Evolutionary conservation across 2,888 invertebrate genomes (phyloP).

Genomic region (Rhopalosiphum nymphaeae): DNA sequence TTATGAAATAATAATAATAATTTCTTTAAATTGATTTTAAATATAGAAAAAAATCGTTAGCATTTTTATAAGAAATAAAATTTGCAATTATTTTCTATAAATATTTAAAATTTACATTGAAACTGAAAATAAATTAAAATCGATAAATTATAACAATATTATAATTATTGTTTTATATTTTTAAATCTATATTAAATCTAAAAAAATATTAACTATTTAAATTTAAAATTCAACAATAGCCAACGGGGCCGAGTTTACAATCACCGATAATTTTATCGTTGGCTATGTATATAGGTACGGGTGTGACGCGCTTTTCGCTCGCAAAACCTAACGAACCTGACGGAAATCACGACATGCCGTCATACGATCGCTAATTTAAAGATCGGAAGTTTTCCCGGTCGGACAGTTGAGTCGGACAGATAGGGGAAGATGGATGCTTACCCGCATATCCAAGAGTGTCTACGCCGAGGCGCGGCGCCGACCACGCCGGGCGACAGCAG

Average conservation of each 20-base stretch:
- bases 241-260: neutral
- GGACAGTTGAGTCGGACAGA: too few relatives aligned
- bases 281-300: neutral
- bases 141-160: neutral
- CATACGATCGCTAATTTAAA: neutral
- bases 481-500: slow-evolving; percentile 69
- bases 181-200: neutral
- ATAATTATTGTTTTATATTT: neutral
- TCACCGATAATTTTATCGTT: too few relatives aligned
- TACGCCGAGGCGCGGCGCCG: slow-evolving; percentile 71
- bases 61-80: neutral
- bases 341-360: neutral
- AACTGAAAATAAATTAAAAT: neutral
- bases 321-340: neutral
- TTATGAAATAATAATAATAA: neutral
- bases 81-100: too few relatives aligned
- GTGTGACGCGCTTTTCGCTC: neutral
- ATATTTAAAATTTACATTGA: neutral
- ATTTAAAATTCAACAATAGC: neutral
- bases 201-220: neutral
- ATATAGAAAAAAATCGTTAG: neutral
- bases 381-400: neutral
- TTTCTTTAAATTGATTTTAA: neutral
- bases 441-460: slow-evolving; percentile 85
- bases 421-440: slow-evolving; percentile 71